These are phyloP conservation scores for Hiodon tergisus DNA, from an alignment of 2,113 vertebrate species.

Conservation along the genomic window DNA sequence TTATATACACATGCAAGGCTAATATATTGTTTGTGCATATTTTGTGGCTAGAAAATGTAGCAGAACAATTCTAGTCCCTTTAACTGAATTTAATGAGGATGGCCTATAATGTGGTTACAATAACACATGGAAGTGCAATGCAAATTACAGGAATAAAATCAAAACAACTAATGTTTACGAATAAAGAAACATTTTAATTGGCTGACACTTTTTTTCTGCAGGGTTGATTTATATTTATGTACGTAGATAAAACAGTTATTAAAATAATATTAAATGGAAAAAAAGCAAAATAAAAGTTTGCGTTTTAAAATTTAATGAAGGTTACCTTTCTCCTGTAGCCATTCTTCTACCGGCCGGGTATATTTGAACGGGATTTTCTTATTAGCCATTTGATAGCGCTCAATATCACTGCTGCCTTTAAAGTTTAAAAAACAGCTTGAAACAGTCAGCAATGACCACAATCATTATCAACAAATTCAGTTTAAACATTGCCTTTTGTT, in stretches of 20 bases:
- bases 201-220: slow-evolving; percentile 38
- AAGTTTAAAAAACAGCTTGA: slow-evolving; percentile 93
- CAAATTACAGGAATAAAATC: slow-evolving; percentile 64
- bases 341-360: slow-evolving; percentile 93
- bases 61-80: slow-evolving; percentile 59
- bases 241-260: background rate
- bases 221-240: slow-evolving; percentile 59
- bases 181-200: slow-evolving; percentile 4
- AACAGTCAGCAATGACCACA: slow-evolving; percentile 40
- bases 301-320: slow-evolving; percentile 65
- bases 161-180: slow-evolving; percentile 45
- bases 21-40: background rate
- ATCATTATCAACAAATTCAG: slow-evolving; percentile 18
- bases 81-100: slow-evolving; percentile 67
- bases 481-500: slow-evolving; percentile 4
- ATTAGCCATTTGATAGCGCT: slow-evolving; percentile 97
- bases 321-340: slow-evolving; percentile 99
- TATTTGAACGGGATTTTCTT: slow-evolving; percentile 99
- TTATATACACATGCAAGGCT: background rate
- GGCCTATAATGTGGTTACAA: background rate
- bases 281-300: slow-evolving; percentile 18
- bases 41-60: background rate
- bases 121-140: slow-evolving; percentile 45
- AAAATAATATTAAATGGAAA: slow-evolving; percentile 10
- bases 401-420: slow-evolving; percentile 98